Percentiles rank a stretch among this genome's conserved stretches.
Conservation (phyloP, 2,888 invertebrate species). For the Ceratothoa steindachneri region DNA sequence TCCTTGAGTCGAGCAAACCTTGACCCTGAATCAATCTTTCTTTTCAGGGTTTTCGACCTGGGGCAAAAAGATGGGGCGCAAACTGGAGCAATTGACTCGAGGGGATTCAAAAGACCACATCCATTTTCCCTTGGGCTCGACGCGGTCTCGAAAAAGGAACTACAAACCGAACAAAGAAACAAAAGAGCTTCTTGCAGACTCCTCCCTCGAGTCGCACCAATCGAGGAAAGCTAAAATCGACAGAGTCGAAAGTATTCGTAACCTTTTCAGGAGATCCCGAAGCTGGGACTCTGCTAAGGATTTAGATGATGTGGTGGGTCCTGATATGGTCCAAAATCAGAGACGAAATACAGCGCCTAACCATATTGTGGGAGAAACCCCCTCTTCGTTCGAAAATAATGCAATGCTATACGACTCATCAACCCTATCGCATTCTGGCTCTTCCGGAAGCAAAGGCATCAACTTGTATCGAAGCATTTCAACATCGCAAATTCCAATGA, state of each 20-base stretch:
- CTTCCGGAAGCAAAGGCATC: neutral
- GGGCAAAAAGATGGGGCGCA: slow-evolving; percentile 74
- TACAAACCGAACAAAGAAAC: slow-evolving; percentile 31
- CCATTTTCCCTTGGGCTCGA: slow-evolving; percentile 46
- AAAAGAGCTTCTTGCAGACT: neutral
- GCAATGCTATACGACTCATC: neutral
- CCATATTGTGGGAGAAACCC: neutral
- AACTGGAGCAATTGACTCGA: slow-evolving; percentile 68
- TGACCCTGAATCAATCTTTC: too few relatives aligned
- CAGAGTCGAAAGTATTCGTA: slow-evolving; percentile 47
- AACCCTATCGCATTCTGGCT: neutral
- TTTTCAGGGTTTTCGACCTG: slow-evolving; percentile 61
- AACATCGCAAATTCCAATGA: slow-evolving; percentile 31
- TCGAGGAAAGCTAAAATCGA: slow-evolving; percentile 36
- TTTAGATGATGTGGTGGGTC: slow-evolving; percentile 27
- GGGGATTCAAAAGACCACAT: slow-evolving; percentile 61
- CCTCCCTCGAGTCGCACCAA: slow-evolving; percentile 12
- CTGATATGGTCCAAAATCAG: neutral
- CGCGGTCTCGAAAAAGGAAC: slow-evolving; percentile 36
- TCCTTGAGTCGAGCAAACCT: too few relatives aligned
- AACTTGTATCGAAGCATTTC: slow-evolving; percentile 37
- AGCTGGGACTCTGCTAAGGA: slow-evolving; percentile 47
- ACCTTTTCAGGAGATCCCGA: slow-evolving; percentile 44
- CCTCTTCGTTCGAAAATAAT: neutral
- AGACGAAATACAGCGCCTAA: neutral